Conservation (phyloP, 1,140 invertebrate species). For the Drosophila nannoptera region DNA sequence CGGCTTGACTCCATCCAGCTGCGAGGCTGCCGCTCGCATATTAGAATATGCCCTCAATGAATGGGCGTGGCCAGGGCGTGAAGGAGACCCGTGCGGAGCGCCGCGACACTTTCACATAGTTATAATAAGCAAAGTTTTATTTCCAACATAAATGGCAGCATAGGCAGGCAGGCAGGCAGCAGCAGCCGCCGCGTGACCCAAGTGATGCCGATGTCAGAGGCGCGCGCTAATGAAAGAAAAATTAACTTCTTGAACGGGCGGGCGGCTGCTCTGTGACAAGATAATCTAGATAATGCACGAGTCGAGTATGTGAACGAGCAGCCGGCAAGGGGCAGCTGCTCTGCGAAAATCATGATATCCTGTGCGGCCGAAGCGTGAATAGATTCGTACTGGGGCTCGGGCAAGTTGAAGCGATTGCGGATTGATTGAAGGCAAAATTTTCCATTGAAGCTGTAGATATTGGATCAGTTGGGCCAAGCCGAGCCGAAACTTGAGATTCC, state of each 20-base stretch:
- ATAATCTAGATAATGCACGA: constrained; percentile 26
- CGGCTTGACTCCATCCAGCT: constrained; percentile 34
- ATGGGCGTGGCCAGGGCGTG: constrained; percentile 4
- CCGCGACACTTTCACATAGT: constrained; percentile 66
- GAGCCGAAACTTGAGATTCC: no score
- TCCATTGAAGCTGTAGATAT: no score
- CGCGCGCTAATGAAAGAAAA: constrained; percentile 62
- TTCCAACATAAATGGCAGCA: constrained; percentile 39
- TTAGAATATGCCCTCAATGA: constrained; percentile 54
- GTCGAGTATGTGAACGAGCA: neutral
- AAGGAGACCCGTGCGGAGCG: neutral
- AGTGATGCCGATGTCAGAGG: constrained; percentile 57
- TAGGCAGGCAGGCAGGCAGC: constrained; percentile 5
- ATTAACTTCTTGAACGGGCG: constrained; percentile 52
- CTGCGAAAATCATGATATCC: no score
- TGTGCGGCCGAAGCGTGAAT: no score
- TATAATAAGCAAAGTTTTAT: constrained; percentile 75
- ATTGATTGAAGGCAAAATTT: no score
- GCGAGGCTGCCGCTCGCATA: constrained; percentile 27
- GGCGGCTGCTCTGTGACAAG: constrained; percentile 25
- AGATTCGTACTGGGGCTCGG: no score
- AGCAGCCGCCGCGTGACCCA: constrained; percentile 25
- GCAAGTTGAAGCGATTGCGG: no score
- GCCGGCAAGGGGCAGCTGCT: no score
- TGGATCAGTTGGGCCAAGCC: no score